These are phyloP conservation scores for Dipodomys stephensi DNA, from an alignment of 2,113 vertebrate genomes.

Conservation along the genomic window DNA sequence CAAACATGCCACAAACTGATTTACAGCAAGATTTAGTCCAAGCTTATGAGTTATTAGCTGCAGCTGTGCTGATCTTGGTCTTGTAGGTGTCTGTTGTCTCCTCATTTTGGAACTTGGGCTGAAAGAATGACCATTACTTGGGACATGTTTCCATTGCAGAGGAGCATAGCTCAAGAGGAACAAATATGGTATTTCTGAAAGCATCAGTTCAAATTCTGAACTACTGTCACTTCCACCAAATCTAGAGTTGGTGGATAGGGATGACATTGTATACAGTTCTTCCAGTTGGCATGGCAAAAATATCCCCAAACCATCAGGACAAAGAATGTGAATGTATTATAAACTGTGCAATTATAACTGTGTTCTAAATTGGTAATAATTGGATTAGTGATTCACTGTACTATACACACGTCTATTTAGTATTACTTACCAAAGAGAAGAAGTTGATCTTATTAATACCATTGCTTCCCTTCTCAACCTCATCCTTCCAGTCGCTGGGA, in stretches of 20 bases:
- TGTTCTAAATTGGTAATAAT: too few species aligned
- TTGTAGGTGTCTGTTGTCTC: neutral
- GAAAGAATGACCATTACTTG: neutral
- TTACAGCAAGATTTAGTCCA: constrained; percentile 29
- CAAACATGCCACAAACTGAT: neutral
- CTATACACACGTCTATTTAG: neutral
- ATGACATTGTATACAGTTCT: neutral
- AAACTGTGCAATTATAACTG: neutral
- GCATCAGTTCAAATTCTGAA: constrained; percentile 9
- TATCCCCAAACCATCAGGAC: neutral
- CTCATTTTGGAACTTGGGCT: constrained; percentile 4
- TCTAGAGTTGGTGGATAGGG: neutral
- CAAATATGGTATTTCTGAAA: neutral
- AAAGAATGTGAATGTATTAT: neutral
- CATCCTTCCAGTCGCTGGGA: too few species aligned
- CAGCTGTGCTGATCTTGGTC: neutral
- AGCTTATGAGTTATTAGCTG: neutral
- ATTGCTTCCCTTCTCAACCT: neutral
- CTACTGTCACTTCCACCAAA: neutral
- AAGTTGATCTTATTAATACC: neutral
- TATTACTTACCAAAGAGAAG: neutral
- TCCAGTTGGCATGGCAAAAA: neutral
- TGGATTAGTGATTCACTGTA: neutral
- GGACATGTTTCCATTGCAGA: neutral
- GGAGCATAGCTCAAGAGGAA: neutral